Evolutionary conservation across 2,113 vertebrate species (phyloP).

Genomic region (Sigmodon hispidus): DNA sequence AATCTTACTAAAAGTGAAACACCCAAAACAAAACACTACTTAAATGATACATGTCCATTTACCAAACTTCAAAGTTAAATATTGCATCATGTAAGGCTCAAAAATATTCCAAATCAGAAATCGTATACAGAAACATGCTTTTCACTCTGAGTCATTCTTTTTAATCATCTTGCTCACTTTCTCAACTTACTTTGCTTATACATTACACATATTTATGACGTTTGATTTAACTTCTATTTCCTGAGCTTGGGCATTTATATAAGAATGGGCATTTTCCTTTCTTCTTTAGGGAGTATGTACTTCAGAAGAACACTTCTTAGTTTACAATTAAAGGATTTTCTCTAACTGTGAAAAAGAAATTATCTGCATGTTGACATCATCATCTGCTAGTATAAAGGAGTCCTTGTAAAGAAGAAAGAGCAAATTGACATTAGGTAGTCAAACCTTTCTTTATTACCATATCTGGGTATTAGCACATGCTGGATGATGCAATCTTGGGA

Average conservation of each 20-base stretch:
- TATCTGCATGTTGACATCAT: background rate
- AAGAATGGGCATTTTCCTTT: background rate
- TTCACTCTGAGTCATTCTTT: too few species aligned
- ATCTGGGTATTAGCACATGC: background rate
- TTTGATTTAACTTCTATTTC: background rate
- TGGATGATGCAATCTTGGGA: background rate
- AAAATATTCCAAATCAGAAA: background rate
- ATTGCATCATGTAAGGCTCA: background rate
- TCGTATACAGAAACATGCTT: background rate
- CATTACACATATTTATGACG: background rate
- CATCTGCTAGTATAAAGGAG: background rate
- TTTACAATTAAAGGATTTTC: background rate
- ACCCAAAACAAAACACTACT: background rate
- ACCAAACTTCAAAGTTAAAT: background rate
- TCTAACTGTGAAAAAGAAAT: background rate
- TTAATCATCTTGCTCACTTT: background rate
- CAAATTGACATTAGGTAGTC: too few species aligned
- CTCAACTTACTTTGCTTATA: background rate
- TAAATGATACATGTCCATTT: background rate
- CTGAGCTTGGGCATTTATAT: accelerated
- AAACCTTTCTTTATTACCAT: background rate
- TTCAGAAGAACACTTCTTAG: accelerated
- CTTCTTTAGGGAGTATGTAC: background rate
- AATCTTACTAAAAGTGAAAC: background rate
- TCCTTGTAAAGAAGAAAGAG: background rate